Evolutionary conservation across 2,113 vertebrate species (phyloP), one percentile per base, ranked within the genome.

Genomic region (Eulacestoma nigropectus): DNA sequence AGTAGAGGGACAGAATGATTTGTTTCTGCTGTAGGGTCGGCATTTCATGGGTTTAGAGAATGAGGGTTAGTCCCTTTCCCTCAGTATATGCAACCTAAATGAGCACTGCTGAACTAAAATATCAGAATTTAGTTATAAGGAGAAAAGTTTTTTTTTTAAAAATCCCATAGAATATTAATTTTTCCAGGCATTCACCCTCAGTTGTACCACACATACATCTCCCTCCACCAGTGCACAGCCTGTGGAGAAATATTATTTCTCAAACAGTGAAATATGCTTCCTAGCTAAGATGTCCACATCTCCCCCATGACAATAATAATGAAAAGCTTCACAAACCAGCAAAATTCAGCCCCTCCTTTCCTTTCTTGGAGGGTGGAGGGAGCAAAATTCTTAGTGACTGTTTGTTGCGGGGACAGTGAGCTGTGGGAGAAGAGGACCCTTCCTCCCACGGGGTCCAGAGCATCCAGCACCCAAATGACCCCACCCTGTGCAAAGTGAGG

Each of bases 121-220:
- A 17, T 37, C 83, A 78, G 56, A 52, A 74, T 89, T 78, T 53
- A 67, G 39, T 55, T 88, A 46, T 16, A 63, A 90, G 20, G 37
- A 60, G 16, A 47, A 73, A 94, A 49, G 11, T 10, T 27, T 5
- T 22, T 5, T 22, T 44, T 39, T 42, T 3, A 18, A 32, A 74
- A 72, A 11, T 39, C 33, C 42, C 11, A 9, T 14, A n/a, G n/a
- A 88, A 37, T 8, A 15, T 59, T 11, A 59, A 25, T 89, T 95
- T 91, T 69, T 95, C 23, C 33, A 65, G 53, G 14, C 4, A 0
- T 64, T 87, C 56, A 20, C 27, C 29, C 35, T 68, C 1, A 1
- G 41, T 9, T 49, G 32, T 60, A 15, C 7, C 20, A 49, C 1
- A 0, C 21, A 6, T n/a, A 2, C 50, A 7, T 49, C 73, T 90